A percentile compares a stretch with the other conserved stretches of the same genome.
Evolutionary conservation across 2,888 invertebrate genomes (phyloP).

Genomic region (Drosophila paucipuncta): DNA sequence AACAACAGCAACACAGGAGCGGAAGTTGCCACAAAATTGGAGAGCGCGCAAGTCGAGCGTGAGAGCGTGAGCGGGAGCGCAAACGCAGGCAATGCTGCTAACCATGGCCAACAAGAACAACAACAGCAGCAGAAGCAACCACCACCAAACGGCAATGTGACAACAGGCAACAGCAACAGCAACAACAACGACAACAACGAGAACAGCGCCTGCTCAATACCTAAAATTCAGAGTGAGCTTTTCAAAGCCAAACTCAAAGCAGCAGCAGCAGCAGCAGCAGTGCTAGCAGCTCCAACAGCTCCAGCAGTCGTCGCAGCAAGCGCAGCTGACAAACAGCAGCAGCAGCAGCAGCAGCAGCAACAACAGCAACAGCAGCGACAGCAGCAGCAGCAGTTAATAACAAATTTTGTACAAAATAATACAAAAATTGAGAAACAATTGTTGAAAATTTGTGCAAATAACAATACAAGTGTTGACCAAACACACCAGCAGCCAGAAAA

Average conservation of each 20-base stretch:
- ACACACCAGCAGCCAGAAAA: not conserved
- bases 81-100: constrained; percentile 51
- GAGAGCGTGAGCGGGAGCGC: constrained; percentile 67
- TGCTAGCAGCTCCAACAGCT: constrained; percentile 46
- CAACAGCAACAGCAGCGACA: constrained; percentile 54
- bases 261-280: constrained; percentile 37
- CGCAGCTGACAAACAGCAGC: constrained; percentile 77
- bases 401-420: constrained; percentile 33
- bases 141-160: constrained; percentile 58
- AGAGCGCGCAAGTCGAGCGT: constrained; percentile 77
- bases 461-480: constrained; percentile 11
- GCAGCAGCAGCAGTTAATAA: constrained; percentile 55
- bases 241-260: constrained; percentile 72
- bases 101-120: constrained; percentile 56
- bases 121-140: constrained; percentile 58
- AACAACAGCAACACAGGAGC: constrained; percentile 52
- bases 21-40: constrained; percentile 74
- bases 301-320: constrained; percentile 72
- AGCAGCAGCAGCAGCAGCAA: constrained; percentile 52
- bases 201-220: constrained; percentile 68
- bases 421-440: constrained; percentile 30
- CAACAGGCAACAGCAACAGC: constrained; percentile 37
- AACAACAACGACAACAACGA: constrained; percentile 26
- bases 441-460: constrained; percentile 34
- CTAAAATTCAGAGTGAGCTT: constrained; percentile 75